Evolutionary conservation across 2,888 invertebrate species (phyloP), one percentile per base, ranked within the genome.

Genomic region (Andrena haemorrhoa): DNA sequence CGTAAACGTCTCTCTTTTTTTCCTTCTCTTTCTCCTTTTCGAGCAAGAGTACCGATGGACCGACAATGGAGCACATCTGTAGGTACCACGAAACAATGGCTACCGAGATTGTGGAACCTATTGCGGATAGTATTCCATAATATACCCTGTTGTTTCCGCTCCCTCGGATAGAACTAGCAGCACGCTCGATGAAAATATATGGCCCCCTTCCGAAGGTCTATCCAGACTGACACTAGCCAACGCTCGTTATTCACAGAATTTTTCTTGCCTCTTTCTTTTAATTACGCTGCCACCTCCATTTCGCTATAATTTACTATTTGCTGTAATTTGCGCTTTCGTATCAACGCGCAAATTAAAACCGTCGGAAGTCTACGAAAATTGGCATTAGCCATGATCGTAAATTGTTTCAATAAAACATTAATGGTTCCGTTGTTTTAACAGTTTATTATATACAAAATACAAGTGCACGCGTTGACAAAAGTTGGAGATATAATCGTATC

Each of bases 71-170:
- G 90, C 90, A 91, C 92, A 92, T 92, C 92, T 92, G 91, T 91
- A 92, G 92, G 90, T 92, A 92, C 89, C 88, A 89, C 89, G 89
- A 92, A 93, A 93, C 93, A 93, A 93, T 92, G 92, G 92, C 81
- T 75, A 89, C 91, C 89, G 91, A 91, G 92, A 93, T 93, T 93
- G 93, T 92, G 91, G 92, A 91, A 89, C 89, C 90, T 82, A 82
- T 82, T 82, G 90, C 91, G 92, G 92, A 93, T 92, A 92, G 92
- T 92, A 92, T 92, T 93, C 92, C 92, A 92, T 92, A 93, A 93
- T 93, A 93, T 92, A 92, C 92, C 89, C 92, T 92, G 92, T 92
- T 92, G 92, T 90, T 91, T 87, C 88, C 86, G 83, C 89, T 89
- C 85, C 86, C 87, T 64, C 75, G 82, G 75, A 82, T 80, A 80